Base-by-base conservation (phyloP, 2,797 vertebrate genomes). In the Alosa sapidissima region DNA sequence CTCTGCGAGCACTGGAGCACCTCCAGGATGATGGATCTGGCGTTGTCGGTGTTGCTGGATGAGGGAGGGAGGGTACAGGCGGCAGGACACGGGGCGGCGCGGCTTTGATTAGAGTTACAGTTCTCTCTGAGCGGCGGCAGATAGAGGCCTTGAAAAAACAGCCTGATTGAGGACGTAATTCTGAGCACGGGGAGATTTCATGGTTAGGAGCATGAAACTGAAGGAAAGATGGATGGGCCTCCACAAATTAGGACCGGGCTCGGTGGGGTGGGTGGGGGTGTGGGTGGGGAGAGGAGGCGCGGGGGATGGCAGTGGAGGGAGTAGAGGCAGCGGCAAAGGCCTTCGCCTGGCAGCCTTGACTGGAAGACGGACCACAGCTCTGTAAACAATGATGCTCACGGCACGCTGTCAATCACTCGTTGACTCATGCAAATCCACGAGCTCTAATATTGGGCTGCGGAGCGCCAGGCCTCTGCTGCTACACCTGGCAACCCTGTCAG, bases 151-250 rank as follows among this genome's bases (percentile, higher is more conserved):
- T 91, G 90, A 93, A 91, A 93, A 93, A 90, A 82, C 92, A 85
- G 88, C 91, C 93, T 94, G 94, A 95, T 93, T 94, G 95, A 95
- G 93, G 93, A 94, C 93, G 92, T 95, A 90, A 96, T 95, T 92
- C 91, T 94, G 91, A 94, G 89, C 91, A 91, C 89, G 91, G 91
- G 91, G 91, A 86, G 92, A 94, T 95, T 94, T 96, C 94, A 94
- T 86, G 92, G 93, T 94, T 89, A 93, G 91, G 86, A 94, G 94
- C 92, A 86, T 93, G 93, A 95, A 96, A 94, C 93, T 91, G 89
- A 91, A 86, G 86, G 89, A 36, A 89, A 93, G 93, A 94, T 90
- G 91, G 91, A 92, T 89, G 91, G 89, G 86, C 88, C 81, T 75
- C 82, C 78, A 85, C 84, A 85, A 87, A 84, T 84, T 84, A 85